These are phyloP conservation scores for Sebastes hubbsi DNA, from an alignment of 2,797 vertebrate genomes.

Conservation along the genomic window DNA sequence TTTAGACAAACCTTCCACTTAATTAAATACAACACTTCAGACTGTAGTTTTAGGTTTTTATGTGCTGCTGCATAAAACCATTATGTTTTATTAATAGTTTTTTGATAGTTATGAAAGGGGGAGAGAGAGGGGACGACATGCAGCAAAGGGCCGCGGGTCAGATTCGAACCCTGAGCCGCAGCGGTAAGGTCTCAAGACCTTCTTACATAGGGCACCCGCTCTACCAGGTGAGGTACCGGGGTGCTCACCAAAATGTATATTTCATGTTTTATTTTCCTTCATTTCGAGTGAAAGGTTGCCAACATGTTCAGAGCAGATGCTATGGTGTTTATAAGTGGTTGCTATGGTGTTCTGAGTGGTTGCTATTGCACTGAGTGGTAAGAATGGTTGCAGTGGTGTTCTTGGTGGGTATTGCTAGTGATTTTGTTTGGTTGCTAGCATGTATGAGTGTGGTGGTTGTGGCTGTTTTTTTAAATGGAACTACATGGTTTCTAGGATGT, in stretches of 20 bases:
- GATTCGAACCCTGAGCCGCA: no score
- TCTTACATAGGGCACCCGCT: accelerated
- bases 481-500: background rate
- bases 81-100: no score
- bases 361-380: background rate
- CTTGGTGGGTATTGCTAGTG: background rate
- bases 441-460: background rate
- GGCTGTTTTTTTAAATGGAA: background rate
- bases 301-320: background rate
- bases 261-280: background rate
- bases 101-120: no score
- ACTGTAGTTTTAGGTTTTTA: background rate
- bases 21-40: background rate
- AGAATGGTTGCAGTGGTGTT: background rate
- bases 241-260: accelerated
- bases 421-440: background rate
- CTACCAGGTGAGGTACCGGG: no score
- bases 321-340: background rate
- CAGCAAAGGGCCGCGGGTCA: no score
- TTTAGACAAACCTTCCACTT: background rate
- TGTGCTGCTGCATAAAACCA: background rate
- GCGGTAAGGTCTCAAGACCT: no score
- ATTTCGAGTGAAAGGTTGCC: background rate
- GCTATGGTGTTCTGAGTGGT: background rate
- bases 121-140: no score